These are phyloP conservation scores for Etheostoma perlongum DNA, from an alignment of 2,797 vertebrate species.

Conservation along the genomic window DNA sequence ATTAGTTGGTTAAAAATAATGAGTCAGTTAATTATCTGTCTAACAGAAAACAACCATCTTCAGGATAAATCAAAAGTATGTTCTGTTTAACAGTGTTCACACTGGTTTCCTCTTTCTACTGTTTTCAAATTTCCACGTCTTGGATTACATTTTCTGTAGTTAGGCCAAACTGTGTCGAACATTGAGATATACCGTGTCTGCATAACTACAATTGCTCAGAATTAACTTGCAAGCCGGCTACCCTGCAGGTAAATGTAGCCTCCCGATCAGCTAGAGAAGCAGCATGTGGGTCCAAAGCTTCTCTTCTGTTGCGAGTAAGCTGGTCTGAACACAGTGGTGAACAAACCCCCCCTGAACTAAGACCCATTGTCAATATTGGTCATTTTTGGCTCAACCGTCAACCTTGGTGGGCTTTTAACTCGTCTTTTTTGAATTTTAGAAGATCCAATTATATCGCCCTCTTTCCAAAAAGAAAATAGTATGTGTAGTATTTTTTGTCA, in stretches of 20 bases:
- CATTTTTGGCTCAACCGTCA: conserved; percentile 17
- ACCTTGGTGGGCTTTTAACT: conserved; percentile 7
- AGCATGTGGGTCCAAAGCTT: background rate
- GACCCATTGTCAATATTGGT: conserved; percentile 9
- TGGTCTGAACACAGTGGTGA: background rate
- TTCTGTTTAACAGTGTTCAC: background rate
- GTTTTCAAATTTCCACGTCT: conserved; percentile 4
- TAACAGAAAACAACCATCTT: conserved; percentile 38
- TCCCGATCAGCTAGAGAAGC: background rate
- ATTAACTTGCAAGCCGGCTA: background rate
- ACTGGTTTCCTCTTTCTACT: background rate
- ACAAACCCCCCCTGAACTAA: conserved; percentile 3
- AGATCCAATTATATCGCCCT: background rate
- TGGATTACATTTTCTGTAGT: background rate
- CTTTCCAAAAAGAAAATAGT: conserved; percentile 9
- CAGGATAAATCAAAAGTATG: conserved; percentile 31
- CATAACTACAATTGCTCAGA: background rate
- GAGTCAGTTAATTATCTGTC: conserved; percentile 52
- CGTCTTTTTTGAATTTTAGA: conserved; percentile 26
- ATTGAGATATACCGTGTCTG: background rate
- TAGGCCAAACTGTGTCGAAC: background rate
- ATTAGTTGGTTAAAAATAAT: conserved; percentile 63
- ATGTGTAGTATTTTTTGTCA: conserved; percentile 12
- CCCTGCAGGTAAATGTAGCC: background rate
- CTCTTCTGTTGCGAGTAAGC: background rate